Percentiles rank a stretch among this genome's conserved stretches.
phyloP scores from a whole-genome alignment of 2,113 vertebrate species.

The Megalops atlanticus region DNA sequence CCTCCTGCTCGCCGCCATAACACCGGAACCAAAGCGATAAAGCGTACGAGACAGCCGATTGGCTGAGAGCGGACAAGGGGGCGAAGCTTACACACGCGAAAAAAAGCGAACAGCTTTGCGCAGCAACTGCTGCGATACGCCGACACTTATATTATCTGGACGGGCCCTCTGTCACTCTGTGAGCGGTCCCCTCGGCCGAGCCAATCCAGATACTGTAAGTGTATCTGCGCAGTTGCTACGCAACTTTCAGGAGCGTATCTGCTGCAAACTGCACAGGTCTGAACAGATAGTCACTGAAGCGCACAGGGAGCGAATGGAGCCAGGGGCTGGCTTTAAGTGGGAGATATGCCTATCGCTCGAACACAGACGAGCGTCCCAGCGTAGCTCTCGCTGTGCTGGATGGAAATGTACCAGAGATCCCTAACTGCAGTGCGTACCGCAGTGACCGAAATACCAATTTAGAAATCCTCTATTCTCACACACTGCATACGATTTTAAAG shows the following conservation, averaged over 20 bases:
- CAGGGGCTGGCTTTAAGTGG: background rate
- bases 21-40: slow-evolving; percentile 53
- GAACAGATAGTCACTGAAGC: background rate
- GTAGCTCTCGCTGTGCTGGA: background rate
- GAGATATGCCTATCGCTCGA: background rate
- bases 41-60: slow-evolving; percentile 40
- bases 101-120: slow-evolving; percentile 18
- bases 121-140: background rate
- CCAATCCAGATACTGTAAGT: background rate
- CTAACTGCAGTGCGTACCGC: background rate
- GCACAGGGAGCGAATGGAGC: background rate
- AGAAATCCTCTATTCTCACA: background rate
- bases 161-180: background rate
- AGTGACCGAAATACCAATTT: background rate
- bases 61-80: slow-evolving; percentile 6
- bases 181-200: background rate
- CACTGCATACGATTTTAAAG: background rate
- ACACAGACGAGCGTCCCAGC: background rate
- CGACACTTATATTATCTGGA: background rate
- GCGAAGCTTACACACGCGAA: slow-evolving; percentile 23
- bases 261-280: background rate
- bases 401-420: background rate
- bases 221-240: background rate
- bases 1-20: slow-evolving; percentile 63
- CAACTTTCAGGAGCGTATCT: background rate